Percentiles rank a stretch among this genome's conserved stretches.
Evolutionary conservation across 2,888 invertebrate species (phyloP).

Genomic region (Onthophagus sagittarius): DNA sequence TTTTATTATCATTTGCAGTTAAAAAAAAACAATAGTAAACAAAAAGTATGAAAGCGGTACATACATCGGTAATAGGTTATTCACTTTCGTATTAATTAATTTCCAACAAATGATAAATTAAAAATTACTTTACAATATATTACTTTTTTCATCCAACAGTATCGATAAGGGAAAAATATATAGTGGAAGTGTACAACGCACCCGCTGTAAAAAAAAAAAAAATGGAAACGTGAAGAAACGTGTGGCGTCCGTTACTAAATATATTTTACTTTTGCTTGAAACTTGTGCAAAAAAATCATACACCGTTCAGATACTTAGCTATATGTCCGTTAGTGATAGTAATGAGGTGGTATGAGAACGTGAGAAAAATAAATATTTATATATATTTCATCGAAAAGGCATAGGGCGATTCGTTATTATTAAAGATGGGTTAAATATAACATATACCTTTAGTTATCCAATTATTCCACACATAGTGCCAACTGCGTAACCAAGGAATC

Average conservation of each 20-base stretch:
- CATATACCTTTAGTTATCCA: conserved; percentile 2
- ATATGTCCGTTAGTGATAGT: background rate
- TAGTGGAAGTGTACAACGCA: conserved; percentile 4
- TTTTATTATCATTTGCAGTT: conserved; percentile 10
- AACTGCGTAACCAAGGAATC: conserved; percentile 38
- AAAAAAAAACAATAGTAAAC: conserved; percentile 11
- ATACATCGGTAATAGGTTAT: conserved; percentile 9
- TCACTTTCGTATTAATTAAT: background rate
- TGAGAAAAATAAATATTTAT: conserved; percentile 11
- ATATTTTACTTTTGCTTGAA: background rate
- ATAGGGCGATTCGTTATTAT: conserved; percentile 12
- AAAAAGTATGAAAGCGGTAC: conserved; percentile 10
- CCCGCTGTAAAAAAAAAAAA: conserved; percentile 4
- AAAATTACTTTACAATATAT: conserved; percentile 9
- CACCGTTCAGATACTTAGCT: background rate
- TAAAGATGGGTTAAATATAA: conserved; percentile 5
- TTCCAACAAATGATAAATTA: conserved; percentile 13
- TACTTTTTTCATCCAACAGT: conserved; percentile 4
- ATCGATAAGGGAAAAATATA: background rate
- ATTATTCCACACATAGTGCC: conserved; percentile 37
- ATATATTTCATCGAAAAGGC: conserved; percentile 12
- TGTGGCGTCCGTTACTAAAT: background rate
- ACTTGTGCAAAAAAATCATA: conserved; percentile 10
- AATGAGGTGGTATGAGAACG: conserved; percentile 1
- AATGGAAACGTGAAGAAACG: background rate